phyloP scores from a whole-genome alignment of 2,888 invertebrate genomes.

The Podabrus alpinus region DNA sequence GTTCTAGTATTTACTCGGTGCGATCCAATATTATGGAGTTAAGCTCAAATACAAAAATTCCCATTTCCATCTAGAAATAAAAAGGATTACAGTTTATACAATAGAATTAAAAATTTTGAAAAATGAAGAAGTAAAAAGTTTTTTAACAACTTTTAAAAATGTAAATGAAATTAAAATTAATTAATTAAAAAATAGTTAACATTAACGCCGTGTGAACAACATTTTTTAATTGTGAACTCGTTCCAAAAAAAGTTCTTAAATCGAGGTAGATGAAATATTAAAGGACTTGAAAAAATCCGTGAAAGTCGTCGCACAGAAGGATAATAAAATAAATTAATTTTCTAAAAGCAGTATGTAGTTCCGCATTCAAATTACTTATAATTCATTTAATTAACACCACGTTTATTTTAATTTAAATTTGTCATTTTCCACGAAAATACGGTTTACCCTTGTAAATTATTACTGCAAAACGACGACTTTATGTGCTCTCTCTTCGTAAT shows the following conservation, averaged over 20 bases:
- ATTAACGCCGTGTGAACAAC: neutral
- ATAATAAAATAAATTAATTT: neutral
- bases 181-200: too few species aligned
- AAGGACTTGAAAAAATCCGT: neutral
- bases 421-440: slow-evolving; percentile 7
- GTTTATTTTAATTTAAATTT: slow-evolving; percentile 25
- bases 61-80: neutral
- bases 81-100: too few species aligned
- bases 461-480: slow-evolving; percentile 7
- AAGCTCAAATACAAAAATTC: neutral
- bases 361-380: slow-evolving; percentile 14
- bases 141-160: neutral
- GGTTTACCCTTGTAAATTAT: slow-evolving; percentile 9
- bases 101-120: neutral
- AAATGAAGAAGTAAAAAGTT: neutral
- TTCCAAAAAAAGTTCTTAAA: neutral
- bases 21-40: neutral
- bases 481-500: slow-evolving; percentile 9
- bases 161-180: too few species aligned
- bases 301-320: neutral
- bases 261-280: neutral
- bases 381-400: slow-evolving; percentile 20
- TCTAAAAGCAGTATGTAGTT: neutral
- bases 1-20: neutral
- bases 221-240: neutral